Evolutionary conservation across 2,113 vertebrate genomes (phyloP).

Genomic region (Rhinogobius similis): DNA sequence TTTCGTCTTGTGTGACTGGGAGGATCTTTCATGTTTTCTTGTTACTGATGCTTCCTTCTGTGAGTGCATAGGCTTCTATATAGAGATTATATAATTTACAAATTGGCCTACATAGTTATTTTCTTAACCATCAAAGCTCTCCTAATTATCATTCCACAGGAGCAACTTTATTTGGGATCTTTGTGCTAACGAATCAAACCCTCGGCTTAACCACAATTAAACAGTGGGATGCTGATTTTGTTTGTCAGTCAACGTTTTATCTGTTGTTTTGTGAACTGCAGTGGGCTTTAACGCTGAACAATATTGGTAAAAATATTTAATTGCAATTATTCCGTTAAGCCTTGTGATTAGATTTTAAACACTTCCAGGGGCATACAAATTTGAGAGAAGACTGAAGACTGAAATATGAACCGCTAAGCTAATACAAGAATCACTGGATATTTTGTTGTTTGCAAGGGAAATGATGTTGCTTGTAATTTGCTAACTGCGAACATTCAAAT

Average conservation of each 20-base stretch:
- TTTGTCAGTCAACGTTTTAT: not conserved
- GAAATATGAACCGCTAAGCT: too few species aligned
- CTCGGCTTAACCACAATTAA: not conserved
- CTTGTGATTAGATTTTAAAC: not conserved
- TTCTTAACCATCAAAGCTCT: constrained; percentile 22
- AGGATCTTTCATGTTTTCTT: constrained; percentile 29
- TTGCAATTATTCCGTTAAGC: too few species aligned
- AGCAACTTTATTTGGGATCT: constrained; percentile 3
- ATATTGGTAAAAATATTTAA: not conserved
- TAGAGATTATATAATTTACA: too few species aligned
- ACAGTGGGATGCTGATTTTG: not conserved
- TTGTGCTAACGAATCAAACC: not conserved
- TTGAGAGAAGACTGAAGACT: too few species aligned
- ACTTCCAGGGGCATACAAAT: too few species aligned
- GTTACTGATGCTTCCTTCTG: not conserved
- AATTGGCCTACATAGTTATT: too few species aligned
- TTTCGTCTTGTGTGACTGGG: constrained; percentile 25
- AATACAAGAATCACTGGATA: not conserved
- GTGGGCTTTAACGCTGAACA: not conserved
- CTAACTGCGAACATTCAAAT: not conserved
- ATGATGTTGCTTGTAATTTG: not conserved
- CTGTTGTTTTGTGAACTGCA: not conserved
- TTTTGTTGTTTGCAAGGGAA: not conserved
- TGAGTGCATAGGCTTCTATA: constrained; percentile 1
- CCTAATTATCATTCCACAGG: constrained; percentile 37